Evolutionary conservation across 1,140 invertebrate species (phyloP).

Genomic region (Xylocopa sonorina): DNA sequence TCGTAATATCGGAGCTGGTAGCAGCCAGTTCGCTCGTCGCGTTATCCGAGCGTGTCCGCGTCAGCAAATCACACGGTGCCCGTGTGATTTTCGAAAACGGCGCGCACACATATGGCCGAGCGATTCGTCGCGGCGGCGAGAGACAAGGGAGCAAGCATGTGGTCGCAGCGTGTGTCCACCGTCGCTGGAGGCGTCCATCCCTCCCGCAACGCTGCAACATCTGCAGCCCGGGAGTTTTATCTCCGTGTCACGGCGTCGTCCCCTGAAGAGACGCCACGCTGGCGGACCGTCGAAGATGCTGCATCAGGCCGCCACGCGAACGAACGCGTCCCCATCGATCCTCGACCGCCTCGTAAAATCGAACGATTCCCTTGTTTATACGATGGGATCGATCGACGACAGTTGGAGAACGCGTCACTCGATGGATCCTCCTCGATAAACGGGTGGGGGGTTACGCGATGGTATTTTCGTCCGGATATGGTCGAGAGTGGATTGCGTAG

Average conservation of each 20-base stretch:
- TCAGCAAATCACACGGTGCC: slow-evolving; percentile 23
- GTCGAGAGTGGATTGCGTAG: not conserved
- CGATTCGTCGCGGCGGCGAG: not conserved
- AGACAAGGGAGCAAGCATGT: slow-evolving; percentile 1
- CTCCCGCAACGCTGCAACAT: slow-evolving; percentile 48
- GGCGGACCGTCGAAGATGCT: not conserved
- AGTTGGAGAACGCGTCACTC: not conserved
- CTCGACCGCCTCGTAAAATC: not conserved
- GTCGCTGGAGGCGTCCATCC: slow-evolving; percentile 23
- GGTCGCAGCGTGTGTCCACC: slow-evolving; percentile 44
- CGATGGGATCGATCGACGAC: not conserved
- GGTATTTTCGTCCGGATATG: not conserved
- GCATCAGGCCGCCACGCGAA: not conserved
- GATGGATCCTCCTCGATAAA: too few relatives aligned
- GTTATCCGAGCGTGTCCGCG: not conserved
- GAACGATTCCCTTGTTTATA: slow-evolving; percentile 15
- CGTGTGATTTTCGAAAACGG: slow-evolving; percentile 30
- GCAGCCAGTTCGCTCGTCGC: not conserved
- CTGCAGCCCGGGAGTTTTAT: slow-evolving; percentile 36
- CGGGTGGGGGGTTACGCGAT: too few relatives aligned
- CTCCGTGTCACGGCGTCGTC: not conserved
- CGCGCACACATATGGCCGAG: not conserved
- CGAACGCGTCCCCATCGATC: not conserved
- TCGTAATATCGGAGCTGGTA: too few relatives aligned
- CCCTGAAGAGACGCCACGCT: not conserved